These are phyloP conservation scores for Aurelia aurita DNA, from an alignment of 30 jellyfish, hydroid and myxozoan genomes.

Conservation along the genomic window DNA sequence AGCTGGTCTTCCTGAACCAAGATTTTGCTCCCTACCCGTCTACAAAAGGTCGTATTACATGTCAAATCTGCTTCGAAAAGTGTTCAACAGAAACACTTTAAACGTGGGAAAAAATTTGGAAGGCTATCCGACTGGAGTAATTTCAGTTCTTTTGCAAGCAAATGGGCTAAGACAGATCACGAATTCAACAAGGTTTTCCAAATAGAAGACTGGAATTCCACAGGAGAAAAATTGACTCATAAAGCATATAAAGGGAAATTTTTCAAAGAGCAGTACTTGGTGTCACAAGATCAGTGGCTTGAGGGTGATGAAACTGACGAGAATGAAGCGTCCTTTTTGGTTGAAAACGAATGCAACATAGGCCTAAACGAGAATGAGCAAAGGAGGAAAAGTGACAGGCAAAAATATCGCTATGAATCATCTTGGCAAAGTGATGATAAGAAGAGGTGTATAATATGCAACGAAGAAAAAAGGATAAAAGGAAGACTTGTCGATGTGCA, in stretches of 20 bases:
- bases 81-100: neutral
- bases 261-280: slow-evolving; percentile 57
- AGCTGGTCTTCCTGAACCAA: slow-evolving; percentile 29
- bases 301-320: slow-evolving; percentile 40
- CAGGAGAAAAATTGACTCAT: slow-evolving; percentile 29
- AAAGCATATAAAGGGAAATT: slow-evolving; percentile 36
- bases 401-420: slow-evolving; percentile 38
- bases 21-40: neutral
- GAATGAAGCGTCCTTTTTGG: slow-evolving; percentile 35
- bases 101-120: neutral
- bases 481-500: slow-evolving; percentile 36
- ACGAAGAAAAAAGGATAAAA: slow-evolving; percentile 16
- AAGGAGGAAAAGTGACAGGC: slow-evolving; percentile 53
- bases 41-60: slow-evolving; percentile 12
- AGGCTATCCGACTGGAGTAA: slow-evolving; percentile 44
- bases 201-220: slow-evolving; percentile 30
- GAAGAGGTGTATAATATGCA: slow-evolving; percentile 49
- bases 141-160: slow-evolving; percentile 22
- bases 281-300: slow-evolving; percentile 49
- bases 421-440: slow-evolving; percentile 48
- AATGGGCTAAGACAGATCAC: slow-evolving; percentile 27
- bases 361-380: slow-evolving; percentile 35
- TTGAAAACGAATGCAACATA: slow-evolving; percentile 12
- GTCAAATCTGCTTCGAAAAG: slow-evolving; percentile 24
- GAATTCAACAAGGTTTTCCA: slow-evolving; percentile 36